A percentile compares a stretch with the other conserved stretches of the same genome.
Evolutionary conservation across 2,113 vertebrate genomes (phyloP).

Genomic region (Dermatemys mawii): DNA sequence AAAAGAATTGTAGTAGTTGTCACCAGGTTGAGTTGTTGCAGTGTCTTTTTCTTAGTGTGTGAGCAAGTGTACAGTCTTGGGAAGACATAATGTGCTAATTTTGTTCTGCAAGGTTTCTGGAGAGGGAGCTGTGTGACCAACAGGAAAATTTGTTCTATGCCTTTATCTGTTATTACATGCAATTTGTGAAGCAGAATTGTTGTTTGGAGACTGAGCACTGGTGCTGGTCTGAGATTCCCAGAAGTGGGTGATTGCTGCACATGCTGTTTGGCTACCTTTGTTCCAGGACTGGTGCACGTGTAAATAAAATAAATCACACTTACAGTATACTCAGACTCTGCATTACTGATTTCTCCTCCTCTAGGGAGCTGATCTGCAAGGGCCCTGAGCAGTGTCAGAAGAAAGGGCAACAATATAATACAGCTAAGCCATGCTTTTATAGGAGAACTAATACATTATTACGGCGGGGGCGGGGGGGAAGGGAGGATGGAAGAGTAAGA

Average conservation of each 20-base stretch:
- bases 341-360: neutral
- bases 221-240: neutral
- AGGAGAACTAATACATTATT: neutral
- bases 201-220: conserved; percentile 17
- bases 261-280: neutral
- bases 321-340: neutral
- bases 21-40: neutral
- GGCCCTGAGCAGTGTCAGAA: neutral
- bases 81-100: neutral
- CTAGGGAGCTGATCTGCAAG: neutral
- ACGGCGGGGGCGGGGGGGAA: too few relatives aligned
- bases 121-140: neutral
- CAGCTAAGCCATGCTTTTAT: neutral
- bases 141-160: neutral
- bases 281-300: neutral
- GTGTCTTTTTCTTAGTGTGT: neutral
- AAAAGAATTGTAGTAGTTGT: neutral
- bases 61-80: neutral
- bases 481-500: too few relatives aligned
- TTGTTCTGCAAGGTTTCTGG: conserved; percentile 32
- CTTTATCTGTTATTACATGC: neutral
- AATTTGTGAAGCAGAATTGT: conserved; percentile 18
- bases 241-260: neutral
- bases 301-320: neutral
- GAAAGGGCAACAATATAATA: neutral